Evolutionary conservation across 2,888 invertebrate genomes (phyloP).

Genomic region (Pseudococcus jackbeardsleyi): DNA sequence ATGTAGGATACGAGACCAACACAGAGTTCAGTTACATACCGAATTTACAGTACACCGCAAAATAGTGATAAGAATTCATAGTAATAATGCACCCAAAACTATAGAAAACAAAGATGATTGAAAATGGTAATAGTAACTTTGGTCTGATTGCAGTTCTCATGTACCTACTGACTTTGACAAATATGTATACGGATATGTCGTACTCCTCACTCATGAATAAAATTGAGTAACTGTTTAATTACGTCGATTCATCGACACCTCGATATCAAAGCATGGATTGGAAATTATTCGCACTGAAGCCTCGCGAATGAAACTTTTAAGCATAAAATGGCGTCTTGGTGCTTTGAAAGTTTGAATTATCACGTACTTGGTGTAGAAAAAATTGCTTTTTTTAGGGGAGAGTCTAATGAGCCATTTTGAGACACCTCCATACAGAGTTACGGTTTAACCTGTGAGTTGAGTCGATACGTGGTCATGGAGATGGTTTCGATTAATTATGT

Average conservation of each 20-base stretch:
- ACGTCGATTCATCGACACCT: slow-evolving; percentile 14
- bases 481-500: slow-evolving; percentile 13
- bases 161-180: slow-evolving; percentile 48
- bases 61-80: slow-evolving; percentile 46
- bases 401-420: slow-evolving; percentile 44
- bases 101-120: slow-evolving; percentile 15
- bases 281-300: not conserved
- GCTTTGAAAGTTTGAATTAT: slow-evolving; percentile 55
- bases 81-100: slow-evolving; percentile 37
- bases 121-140: slow-evolving; percentile 42
- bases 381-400: slow-evolving; percentile 23
- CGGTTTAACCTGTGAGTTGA: not conserved
- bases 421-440: not conserved
- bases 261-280: not conserved
- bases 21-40: not conserved
- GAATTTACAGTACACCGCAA: slow-evolving; percentile 12
- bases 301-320: slow-evolving; percentile 20
- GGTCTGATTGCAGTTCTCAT: slow-evolving; percentile 38
- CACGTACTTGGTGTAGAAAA: slow-evolving; percentile 26
- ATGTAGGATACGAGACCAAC: slow-evolving; percentile 3
- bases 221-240: slow-evolving; percentile 47
- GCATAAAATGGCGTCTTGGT: slow-evolving; percentile 49
- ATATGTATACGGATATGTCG: not conserved
- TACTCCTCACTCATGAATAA: slow-evolving; percentile 7
- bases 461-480: not conserved